Base-by-base conservation (phyloP, 1,140 invertebrate genomes). In the Drosophila aff. region DNA sequence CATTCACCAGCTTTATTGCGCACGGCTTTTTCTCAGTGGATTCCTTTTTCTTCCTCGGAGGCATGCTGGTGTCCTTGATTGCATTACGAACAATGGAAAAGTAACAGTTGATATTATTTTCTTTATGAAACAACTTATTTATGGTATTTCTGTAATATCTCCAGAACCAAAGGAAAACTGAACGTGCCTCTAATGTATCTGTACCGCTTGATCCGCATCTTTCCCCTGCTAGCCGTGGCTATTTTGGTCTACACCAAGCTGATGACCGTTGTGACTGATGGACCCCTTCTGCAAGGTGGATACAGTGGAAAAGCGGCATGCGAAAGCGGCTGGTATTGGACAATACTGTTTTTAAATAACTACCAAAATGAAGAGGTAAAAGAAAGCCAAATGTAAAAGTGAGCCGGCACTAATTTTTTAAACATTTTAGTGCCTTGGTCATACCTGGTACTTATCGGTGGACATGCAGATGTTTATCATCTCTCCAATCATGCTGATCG, bases 401-500 rank as follows among this genome's bases (percentile, higher is more conserved):
- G 15, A 40, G 15, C 5, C 13, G 15, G 3, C 4, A 15, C 5
- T 40, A 40, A 16, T 40, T 40, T 2, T 26, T 10, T 13, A 18
- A 38, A 46, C 2, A 23, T 94, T 63, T 92, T 36, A 97, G 97
- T 98, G 97, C 81, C 96, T 98, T 95, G 96, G 96, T 61, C 97
- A 97, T 94, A 95, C 96, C 0, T 98, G 97, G 97, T 98, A 98
- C 83, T 93, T 98, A 53, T 95, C 97, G 0, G 96, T 96, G 58
- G 97, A 98, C 83, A 97, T 97, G 74, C 97, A 98, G 91, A 94
- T 98, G 53, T 97, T 97, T 91, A 93, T 97, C 59, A 83, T 97
- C 4, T 95, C 96, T 6, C 96, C 96, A 2, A 92, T 97, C 18
- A 94, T 98, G 60, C 94, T 97, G 57, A 95, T 95, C 81, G 94